Conservation (phyloP, 2,888 invertebrate genomes). For the Megamerina dolium region DNA sequence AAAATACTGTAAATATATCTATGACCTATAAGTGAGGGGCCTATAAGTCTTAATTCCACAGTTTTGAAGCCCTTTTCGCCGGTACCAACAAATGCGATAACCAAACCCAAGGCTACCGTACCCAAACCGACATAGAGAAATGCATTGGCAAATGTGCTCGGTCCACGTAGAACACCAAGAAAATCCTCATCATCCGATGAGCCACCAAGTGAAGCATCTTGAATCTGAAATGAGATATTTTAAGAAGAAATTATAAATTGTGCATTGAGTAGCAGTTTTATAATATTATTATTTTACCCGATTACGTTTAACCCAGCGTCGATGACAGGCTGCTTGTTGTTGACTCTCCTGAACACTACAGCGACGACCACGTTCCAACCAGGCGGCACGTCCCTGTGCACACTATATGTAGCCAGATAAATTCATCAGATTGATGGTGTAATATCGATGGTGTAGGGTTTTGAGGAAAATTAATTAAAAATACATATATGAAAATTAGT, state of each 20-base stretch:
- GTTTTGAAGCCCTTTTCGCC: conserved; percentile 87
- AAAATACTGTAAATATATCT: conserved; percentile 8
- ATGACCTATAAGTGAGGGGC: conserved; percentile 67
- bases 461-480: conserved; percentile 4
- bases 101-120: conserved; percentile 75
- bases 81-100: conserved; percentile 84
- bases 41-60: conserved; percentile 76
- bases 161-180: conserved; percentile 59
- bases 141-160: conserved; percentile 77
- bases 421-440: neutral
- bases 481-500: too few species aligned
- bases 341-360: conserved; percentile 68
- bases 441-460: conserved; percentile 1
- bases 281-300: too few species aligned
- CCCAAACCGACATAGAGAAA: conserved; percentile 80
- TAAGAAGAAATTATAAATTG: neutral
- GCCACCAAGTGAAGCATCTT: conserved; percentile 76
- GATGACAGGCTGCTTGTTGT: conserved; percentile 58
- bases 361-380: conserved; percentile 64
- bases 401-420: conserved; percentile 56
- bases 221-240: conserved; percentile 57
- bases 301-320: conserved; percentile 81
- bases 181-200: conserved; percentile 70
- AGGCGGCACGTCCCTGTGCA: conserved; percentile 77
- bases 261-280: neutral